These are phyloP conservation scores for Anguilla rostrata DNA, from an alignment of 2,113 vertebrate species.

Conservation along the genomic window DNA sequence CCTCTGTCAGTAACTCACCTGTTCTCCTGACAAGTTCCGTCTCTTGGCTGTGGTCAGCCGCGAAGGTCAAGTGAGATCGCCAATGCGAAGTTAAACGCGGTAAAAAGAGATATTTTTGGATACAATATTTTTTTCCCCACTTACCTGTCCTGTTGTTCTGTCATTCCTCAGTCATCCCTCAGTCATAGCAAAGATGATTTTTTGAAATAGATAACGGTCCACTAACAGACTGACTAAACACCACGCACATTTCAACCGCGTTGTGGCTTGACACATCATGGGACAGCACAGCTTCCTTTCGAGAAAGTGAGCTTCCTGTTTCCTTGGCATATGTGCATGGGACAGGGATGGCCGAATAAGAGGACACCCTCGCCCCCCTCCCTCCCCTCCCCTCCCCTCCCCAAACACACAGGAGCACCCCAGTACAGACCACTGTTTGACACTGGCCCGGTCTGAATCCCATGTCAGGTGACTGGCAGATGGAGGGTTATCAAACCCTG, in stretches of 20 bases:
- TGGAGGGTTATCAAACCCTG: constrained; percentile 30
- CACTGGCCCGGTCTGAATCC: constrained; percentile 20
- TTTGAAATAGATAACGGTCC: too few species aligned
- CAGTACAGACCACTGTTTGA: background rate
- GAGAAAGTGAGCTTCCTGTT: background rate
- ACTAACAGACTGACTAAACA: background rate
- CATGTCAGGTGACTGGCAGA: constrained; percentile 69
- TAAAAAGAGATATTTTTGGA: background rate
- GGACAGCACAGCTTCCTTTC: background rate
- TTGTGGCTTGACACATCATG: background rate
- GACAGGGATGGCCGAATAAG: background rate
- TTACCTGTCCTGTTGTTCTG: background rate
- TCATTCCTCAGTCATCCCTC: background rate
- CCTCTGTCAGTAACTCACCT: constrained; percentile 1
- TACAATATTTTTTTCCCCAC: background rate
- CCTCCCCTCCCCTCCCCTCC: background rate
- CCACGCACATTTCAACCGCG: background rate
- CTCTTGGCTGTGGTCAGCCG: background rate
- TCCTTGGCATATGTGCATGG: background rate
- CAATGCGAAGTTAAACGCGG: background rate
- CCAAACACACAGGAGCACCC: background rate
- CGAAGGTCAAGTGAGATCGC: background rate
- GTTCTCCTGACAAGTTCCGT: background rate
- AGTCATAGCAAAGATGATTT: too few species aligned
- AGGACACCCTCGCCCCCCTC: background rate